Percentiles rank a stretch among this genome's conserved stretches.
These are phyloP conservation scores for Crenuchus spilurus DNA, from an alignment of 2,797 vertebrate genomes.

Conservation along the genomic window DNA sequence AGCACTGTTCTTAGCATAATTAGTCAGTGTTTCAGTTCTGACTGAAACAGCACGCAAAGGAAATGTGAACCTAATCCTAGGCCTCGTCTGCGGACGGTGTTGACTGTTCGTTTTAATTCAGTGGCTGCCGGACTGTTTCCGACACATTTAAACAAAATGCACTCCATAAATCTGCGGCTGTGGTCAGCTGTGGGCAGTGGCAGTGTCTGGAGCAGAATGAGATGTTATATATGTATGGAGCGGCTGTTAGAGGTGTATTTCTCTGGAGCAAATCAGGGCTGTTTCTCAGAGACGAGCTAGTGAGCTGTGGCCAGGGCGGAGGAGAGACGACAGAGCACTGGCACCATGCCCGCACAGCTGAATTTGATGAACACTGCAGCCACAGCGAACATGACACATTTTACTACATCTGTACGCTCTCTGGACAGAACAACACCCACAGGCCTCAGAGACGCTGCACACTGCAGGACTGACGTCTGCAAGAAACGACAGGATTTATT, in stretches of 20 bases:
- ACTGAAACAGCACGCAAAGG: constrained; percentile 12
- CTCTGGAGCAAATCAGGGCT: constrained; percentile 67
- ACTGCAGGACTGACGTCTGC: not conserved
- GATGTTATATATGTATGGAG: constrained; percentile 80
- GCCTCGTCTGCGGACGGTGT: constrained; percentile 21
- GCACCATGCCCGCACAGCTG: constrained; percentile 65
- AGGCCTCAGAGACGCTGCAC: not conserved
- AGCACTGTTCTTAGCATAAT: constrained; percentile 13
- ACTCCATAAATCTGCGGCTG: constrained; percentile 81
- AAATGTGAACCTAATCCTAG: constrained; percentile 19
- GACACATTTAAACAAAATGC: constrained; percentile 59
- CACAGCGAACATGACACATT: constrained; percentile 61
- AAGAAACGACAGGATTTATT: no score
- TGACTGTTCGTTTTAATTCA: constrained; percentile 48
- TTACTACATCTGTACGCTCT: constrained; percentile 53
- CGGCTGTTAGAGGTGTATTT: constrained; percentile 84
- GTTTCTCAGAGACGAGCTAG: constrained; percentile 31
- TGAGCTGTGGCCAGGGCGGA: constrained; percentile 57
- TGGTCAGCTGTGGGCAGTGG: constrained; percentile 77
- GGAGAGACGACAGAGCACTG: constrained; percentile 75
- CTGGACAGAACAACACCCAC: constrained; percentile 29
- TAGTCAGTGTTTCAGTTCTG: constrained; percentile 2
- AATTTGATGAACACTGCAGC: constrained; percentile 62
- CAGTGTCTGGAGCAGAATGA: constrained; percentile 82
- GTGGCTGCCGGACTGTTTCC: constrained; percentile 48